Percentiles rank a stretch among this genome's conserved stretches.
phyloP scores from a whole-genome alignment of 2,113 vertebrate genomes.

The Oenanthe melanoleuca region DNA sequence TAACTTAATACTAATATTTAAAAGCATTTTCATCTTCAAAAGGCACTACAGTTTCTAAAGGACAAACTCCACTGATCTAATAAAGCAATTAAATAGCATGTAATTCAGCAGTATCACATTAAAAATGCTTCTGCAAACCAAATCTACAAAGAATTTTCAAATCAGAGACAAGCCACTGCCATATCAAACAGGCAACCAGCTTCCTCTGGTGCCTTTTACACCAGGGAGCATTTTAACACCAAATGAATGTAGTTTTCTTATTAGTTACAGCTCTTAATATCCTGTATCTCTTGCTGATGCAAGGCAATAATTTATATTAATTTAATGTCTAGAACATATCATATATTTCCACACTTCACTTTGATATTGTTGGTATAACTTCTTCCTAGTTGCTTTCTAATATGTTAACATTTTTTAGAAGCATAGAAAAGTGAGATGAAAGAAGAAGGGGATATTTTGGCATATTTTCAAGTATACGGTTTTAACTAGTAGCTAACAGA shows the following conservation, averaged over 20 bases:
- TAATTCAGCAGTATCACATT: not conserved
- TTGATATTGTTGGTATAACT: not conserved
- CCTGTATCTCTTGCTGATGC: not conserved
- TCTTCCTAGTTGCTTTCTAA: not conserved
- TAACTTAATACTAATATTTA: not conserved
- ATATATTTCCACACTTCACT: not conserved
- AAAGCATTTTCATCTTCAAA: not conserved
- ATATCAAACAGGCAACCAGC: not conserved
- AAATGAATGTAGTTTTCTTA: not conserved
- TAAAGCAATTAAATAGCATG: constrained; percentile 6
- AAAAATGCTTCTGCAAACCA: constrained; percentile 3
- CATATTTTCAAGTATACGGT: not conserved
- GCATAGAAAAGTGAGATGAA: not conserved
- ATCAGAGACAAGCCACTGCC: not conserved
- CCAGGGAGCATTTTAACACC: not conserved
- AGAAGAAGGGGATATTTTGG: not conserved
- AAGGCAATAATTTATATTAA: not conserved
- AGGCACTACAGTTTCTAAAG: not conserved
- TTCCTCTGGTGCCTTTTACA: not conserved
- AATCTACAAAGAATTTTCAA: constrained; percentile 7
- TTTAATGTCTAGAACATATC: not conserved
- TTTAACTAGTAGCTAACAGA: not conserved
- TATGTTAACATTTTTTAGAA: not conserved
- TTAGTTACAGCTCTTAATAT: not conserved
- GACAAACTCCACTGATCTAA: constrained; percentile 9